Evolutionary conservation across 2,888 invertebrate genomes (phyloP).

Genomic region (Cheiracanthium punctorium): DNA sequence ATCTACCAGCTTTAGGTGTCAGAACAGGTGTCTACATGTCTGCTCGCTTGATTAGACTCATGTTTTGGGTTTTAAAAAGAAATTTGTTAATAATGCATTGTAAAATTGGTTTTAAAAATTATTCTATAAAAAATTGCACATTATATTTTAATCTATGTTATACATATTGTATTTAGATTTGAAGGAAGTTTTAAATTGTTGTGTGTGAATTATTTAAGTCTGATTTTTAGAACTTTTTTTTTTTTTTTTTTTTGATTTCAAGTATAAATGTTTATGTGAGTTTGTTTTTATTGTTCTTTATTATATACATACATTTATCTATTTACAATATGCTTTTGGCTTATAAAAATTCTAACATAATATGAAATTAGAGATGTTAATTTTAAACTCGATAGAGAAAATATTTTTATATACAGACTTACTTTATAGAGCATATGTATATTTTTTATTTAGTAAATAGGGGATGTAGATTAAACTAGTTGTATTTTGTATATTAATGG

Average conservation of each 20-base stretch:
- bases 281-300: neutral
- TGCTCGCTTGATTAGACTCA: neutral
- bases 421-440: neutral
- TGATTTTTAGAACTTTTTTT: neutral
- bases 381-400: neutral
- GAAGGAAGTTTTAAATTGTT: neutral
- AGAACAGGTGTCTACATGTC: neutral
- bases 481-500: slow-evolving; percentile 10
- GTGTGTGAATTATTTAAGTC: neutral
- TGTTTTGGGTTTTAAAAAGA: neutral
- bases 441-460: neutral
- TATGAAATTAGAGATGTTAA: neutral
- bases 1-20: neutral
- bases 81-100: too few species aligned
- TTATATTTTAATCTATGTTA: too few species aligned
- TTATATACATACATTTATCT: neutral
- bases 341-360: neutral
- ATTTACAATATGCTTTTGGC: neutral
- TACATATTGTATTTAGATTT: neutral
- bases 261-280: neutral
- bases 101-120: too few species aligned
- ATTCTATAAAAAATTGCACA: too few species aligned
- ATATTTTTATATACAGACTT: slow-evolving; percentile 1
- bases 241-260: neutral
- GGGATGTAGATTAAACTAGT: neutral